Evolutionary conservation across 2,888 invertebrate species (phyloP).

Genomic region (Hirtodrosophila duncani): DNA sequence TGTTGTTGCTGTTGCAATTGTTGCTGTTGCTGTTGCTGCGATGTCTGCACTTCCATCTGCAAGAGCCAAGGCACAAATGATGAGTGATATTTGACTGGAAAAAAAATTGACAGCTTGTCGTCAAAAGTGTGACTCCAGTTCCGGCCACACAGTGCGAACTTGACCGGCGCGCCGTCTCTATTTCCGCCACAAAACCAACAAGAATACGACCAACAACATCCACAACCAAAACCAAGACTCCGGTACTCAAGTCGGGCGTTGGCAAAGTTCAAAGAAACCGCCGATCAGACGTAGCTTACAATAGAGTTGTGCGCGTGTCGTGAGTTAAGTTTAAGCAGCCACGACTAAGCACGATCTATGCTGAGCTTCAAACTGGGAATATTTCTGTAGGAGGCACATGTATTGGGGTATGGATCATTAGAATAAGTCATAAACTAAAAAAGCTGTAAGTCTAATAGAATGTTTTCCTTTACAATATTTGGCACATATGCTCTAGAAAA

Average conservation of each 20-base stretch:
- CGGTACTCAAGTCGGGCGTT: constrained; percentile 22
- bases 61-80: constrained; percentile 63
- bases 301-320: no score
- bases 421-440: no score
- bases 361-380: constrained; percentile 43
- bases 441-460: no score
- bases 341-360: constrained; percentile 13
- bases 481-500: no score
- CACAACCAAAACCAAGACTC: constrained; percentile 12
- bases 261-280: constrained; percentile 41
- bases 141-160: constrained; percentile 67
- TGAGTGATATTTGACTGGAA: constrained; percentile 65
- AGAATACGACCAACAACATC: constrained; percentile 15
- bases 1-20: constrained; percentile 52
- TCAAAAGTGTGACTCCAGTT: constrained; percentile 72
- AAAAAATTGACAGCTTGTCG: constrained; percentile 37
- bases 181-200: constrained; percentile 62
- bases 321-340: no score
- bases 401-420: no score
- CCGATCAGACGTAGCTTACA: constrained; percentile 13
- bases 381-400: no score
- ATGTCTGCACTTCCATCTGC: constrained; percentile 77
- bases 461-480: no score
- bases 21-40: constrained; percentile 59
- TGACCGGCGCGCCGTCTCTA: constrained; percentile 44